Percentiles rank a stretch among this genome's conserved stretches.
Evolutionary conservation across 2,888 invertebrate genomes (phyloP).

Genomic region (Deroplatys truncata): DNA sequence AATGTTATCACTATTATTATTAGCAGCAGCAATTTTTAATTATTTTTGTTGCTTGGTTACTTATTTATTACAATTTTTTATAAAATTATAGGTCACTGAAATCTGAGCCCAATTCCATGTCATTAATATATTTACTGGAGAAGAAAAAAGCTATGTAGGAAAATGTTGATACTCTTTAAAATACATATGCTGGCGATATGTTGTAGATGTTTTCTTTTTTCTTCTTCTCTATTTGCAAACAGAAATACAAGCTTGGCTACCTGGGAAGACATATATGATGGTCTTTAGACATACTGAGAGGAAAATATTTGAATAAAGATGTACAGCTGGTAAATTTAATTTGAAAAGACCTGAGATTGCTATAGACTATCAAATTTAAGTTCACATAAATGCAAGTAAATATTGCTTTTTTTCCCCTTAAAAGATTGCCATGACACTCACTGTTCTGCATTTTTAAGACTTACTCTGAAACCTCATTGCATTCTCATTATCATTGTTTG

Average conservation of each 20-base stretch:
- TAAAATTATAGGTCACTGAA: no score
- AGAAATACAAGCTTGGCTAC: not conserved
- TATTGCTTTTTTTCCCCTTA: not conserved
- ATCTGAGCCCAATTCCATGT: no score
- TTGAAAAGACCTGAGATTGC: not conserved
- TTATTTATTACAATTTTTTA: no score
- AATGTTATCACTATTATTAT: no score
- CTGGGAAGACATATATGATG: no score
- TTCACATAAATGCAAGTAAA: not conserved
- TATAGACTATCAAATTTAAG: not conserved
- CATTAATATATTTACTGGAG: no score
- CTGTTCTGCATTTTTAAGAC: not conserved
- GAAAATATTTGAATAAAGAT: not conserved
- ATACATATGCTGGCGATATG: not conserved
- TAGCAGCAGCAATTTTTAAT: no score
- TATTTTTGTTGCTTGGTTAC: no score
- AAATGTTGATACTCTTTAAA: not conserved
- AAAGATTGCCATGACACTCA: not conserved
- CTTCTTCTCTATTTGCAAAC: not conserved
- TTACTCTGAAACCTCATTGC: not conserved
- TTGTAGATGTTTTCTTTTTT: not conserved
- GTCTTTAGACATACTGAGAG: not conserved
- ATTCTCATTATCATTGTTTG: not conserved
- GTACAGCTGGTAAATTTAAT: not conserved
- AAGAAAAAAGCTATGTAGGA: no score